Base-by-base conservation (phyloP, 1,140 invertebrate species). In the Leptinotarsa undecemlineata region DNA sequence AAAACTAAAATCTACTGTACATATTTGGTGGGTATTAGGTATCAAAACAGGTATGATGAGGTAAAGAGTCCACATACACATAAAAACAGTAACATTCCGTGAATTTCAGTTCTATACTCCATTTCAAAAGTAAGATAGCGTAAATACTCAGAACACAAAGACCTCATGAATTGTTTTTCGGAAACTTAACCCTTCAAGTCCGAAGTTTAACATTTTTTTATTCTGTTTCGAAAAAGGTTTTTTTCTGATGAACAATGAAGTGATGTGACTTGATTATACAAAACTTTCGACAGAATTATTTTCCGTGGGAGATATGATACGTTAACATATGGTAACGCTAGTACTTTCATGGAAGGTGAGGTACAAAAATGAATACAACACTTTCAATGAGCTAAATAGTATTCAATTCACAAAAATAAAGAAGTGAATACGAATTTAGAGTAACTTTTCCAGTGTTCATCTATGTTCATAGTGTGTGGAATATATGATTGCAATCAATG, bases 401-500 rank as follows among this genome's bases (percentile, higher is more conserved):
- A 21, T 68, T 57, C n/a, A 57, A 17, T 57, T 17, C 14, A 57
- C 5, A 57, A n/a, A 57, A 57, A 57, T 57, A 57, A 57, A 57
- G n/a, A 57, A 57, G 51, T 57, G 17, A 57, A 15, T 57, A 57
- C 51, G 51, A 57, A 57, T 57, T 57, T 6, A 57, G 51, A 57
- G n/a, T 17, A 57, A 57, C 51, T 57, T 15, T 57, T 57, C n/a
- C 51, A 57, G 51, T 57, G 51, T 57, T 4, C 51, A 57, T 17
- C n/a, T 15, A 17, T 57, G 14, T 57, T 57, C 51, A 15, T 42
- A 21, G 19, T 64, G 15, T 72, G 42, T 72, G 60, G 47, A 72
- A 72, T 72, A 61, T 62, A 5, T 23, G 48, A 72, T 72, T 62
- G 42, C 21, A 72, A 21, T 72, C 71, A 26, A 72, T 33, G 60